Evolutionary conservation across 2,113 vertebrate genomes (phyloP).

Genomic region (Atherinomorus stipes): DNA sequence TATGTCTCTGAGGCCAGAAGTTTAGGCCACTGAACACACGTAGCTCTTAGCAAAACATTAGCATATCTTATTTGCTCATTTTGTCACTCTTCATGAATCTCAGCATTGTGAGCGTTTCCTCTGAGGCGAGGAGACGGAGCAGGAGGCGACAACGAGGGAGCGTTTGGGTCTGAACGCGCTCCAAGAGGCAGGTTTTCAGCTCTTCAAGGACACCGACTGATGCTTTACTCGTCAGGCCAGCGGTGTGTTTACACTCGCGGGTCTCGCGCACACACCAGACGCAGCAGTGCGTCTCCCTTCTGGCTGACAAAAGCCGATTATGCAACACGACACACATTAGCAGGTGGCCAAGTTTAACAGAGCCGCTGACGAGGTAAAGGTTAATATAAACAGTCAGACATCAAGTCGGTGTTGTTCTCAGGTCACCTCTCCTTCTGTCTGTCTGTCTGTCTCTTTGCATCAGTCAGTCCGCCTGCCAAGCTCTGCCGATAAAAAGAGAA

Average conservation of each 20-base stretch:
- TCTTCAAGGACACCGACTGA: slow-evolving; percentile 24
- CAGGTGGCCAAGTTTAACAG: slow-evolving; percentile 22
- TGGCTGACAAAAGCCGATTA: slow-evolving; percentile 49
- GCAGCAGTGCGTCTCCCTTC: slow-evolving; percentile 28
- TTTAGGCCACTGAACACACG: slow-evolving; percentile 41
- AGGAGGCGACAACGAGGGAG: not conserved
- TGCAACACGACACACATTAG: slow-evolving; percentile 58
- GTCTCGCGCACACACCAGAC: slow-evolving; percentile 39
- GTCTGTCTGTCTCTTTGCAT: not conserved
- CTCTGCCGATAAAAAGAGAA: slow-evolving; percentile 14
- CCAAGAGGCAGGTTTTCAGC: not conserved
- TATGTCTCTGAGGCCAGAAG: slow-evolving; percentile 38
- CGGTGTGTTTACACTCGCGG: slow-evolving; percentile 41
- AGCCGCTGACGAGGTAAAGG: slow-evolving; percentile 41
- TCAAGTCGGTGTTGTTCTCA: slow-evolving; percentile 11
- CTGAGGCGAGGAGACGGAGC: not conserved
- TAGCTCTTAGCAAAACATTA: slow-evolving; percentile 34
- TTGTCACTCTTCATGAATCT: slow-evolving; percentile 48
- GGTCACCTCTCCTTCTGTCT: slow-evolving; percentile 46
- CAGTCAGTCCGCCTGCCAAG: slow-evolving; percentile 36
- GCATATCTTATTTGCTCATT: slow-evolving; percentile 31
- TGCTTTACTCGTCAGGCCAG: slow-evolving; percentile 39
- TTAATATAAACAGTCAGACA: slow-evolving; percentile 38
- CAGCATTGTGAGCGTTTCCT: slow-evolving; percentile 12
- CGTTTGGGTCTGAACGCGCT: not conserved